These are phyloP conservation scores for Drosophila repleta DNA, from an alignment of 1,140 invertebrate species.

Conservation along the genomic window DNA sequence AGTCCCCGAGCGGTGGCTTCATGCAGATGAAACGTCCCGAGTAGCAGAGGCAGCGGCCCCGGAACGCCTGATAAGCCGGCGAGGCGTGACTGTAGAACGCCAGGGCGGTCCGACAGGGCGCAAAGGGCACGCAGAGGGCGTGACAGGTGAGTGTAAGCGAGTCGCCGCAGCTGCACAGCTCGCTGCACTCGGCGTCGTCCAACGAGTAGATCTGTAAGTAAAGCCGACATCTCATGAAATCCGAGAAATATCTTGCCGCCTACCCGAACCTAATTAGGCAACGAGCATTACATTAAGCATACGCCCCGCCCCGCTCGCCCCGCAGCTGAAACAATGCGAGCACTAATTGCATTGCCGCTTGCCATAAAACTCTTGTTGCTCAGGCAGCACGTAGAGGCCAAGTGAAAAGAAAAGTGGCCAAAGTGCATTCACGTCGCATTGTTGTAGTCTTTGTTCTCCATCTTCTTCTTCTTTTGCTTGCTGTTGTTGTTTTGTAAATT, in stretches of 20 bases:
- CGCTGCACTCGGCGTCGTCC: constrained; percentile 92
- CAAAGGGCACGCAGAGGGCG: constrained; percentile 92
- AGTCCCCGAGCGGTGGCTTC: constrained; percentile 91
- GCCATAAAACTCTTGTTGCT: constrained; percentile 31
- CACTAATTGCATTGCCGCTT: constrained; percentile 51
- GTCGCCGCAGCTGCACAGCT: constrained; percentile 91
- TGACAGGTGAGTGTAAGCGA: constrained; percentile 91
- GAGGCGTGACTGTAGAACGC: constrained; percentile 95
- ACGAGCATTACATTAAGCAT: constrained; percentile 61
- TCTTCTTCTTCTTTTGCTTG: not conserved
- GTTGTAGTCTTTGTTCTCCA: constrained; percentile 17
- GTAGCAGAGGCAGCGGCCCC: constrained; percentile 95
- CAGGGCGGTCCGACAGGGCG: constrained; percentile 92
- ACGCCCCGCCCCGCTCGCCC: too few species aligned
- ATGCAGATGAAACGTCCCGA: constrained; percentile 95
- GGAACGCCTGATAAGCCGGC: constrained; percentile 93
- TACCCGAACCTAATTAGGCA: constrained; percentile 11
- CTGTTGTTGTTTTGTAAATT: constrained; percentile 7
- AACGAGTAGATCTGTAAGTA: constrained; percentile 90
- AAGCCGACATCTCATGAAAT: constrained; percentile 14
- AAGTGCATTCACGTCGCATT: constrained; percentile 28
- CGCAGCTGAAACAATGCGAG: constrained; percentile 23
- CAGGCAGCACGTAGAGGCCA: constrained; percentile 30
- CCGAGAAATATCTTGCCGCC: constrained; percentile 8
- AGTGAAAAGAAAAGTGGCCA: constrained; percentile 48